Base-by-base conservation (phyloP, 1,140 invertebrate species). In the Acromyrmex charruanus region DNA sequence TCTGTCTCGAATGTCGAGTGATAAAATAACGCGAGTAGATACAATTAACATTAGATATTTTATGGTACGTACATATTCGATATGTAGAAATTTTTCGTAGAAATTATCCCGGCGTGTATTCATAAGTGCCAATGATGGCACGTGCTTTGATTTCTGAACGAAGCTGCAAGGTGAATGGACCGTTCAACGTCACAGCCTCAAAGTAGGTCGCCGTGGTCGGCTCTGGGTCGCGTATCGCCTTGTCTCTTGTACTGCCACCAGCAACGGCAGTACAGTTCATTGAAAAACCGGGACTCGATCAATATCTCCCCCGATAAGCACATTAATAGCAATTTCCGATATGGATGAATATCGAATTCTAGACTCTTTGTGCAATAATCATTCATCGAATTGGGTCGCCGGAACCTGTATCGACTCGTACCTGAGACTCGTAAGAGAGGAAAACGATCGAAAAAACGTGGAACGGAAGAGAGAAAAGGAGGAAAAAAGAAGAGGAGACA, bases 81-180 rank as follows among this genome's bases (percentile, higher is more conserved):
- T 3, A 66, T 53, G 49, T 69, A 21, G 21, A 21, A 21, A 21
- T 21, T 21, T 21, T 25, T n/a, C 12, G n/a, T 39, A 49, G 16
- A 69, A 81, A 71, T 55, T 55, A n/a, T 12, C 49, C 44, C 18
- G 7, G 0, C 49, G 58, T 21, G 55, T 82, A 61, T 74, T 84
- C 58, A 21, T 35, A 61, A 74, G 80, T 61, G 59, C 75, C 39
- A 39, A 74, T 31, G 35, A 49, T 18, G 59, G 53, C 80, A 53
- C 75, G 82, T 86, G 59, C 71, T 86, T 86, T 77, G 59, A 77
- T 81, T 86, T 87, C 69, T 89, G 88, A 89, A 89, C 81, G 89
- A 91, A 25, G 87, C 79, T 81, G 75, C 91, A 92, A 92, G 91
- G 91, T 93, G 92, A 93, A 93, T 93, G 92, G 92, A 93, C 92